phyloP scores from a whole-genome alignment of 1,140 invertebrate species.

The Leptonema lineaticorne region DNA sequence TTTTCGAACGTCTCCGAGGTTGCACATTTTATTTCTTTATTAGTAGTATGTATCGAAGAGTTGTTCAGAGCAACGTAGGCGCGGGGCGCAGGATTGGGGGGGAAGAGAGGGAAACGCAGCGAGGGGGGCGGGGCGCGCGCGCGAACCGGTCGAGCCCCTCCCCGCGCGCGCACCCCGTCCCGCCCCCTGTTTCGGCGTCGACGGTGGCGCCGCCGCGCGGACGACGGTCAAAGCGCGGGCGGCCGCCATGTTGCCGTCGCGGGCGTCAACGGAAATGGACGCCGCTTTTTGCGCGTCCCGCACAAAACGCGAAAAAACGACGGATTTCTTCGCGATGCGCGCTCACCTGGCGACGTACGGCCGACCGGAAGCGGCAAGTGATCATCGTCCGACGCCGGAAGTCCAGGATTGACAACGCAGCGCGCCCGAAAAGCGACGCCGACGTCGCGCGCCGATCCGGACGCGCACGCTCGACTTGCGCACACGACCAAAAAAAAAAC shows the following conservation, averaged over 20 bases:
- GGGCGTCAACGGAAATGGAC: conserved; percentile 29
- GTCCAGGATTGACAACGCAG: background rate
- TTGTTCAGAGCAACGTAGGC: background rate
- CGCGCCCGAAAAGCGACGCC: background rate
- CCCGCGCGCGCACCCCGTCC: conserved; percentile 9
- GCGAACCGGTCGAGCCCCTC: background rate
- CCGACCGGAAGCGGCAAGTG: background rate
- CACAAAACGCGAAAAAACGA: no score
- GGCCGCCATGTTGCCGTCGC: conserved; percentile 18
- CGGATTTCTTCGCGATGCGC: background rate
- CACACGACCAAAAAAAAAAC: background rate
- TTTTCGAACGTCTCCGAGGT: background rate
- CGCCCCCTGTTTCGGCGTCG: conserved; percentile 1
- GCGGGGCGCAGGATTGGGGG: background rate
- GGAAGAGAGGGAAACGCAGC: background rate
- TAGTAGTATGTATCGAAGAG: conserved; percentile 3
- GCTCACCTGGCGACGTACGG: background rate
- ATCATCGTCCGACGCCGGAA: background rate
- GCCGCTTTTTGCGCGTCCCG: conserved; percentile 15
- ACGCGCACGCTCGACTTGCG: background rate
- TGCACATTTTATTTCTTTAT: conserved; percentile 41
- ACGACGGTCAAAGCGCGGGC: background rate
- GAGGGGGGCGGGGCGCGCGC: background rate
- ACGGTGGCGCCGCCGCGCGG: conserved; percentile 1
- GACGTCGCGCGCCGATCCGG: background rate